phyloP scores from a whole-genome alignment of 1,140 invertebrate genomes.

The Polypedilum pembai region DNA sequence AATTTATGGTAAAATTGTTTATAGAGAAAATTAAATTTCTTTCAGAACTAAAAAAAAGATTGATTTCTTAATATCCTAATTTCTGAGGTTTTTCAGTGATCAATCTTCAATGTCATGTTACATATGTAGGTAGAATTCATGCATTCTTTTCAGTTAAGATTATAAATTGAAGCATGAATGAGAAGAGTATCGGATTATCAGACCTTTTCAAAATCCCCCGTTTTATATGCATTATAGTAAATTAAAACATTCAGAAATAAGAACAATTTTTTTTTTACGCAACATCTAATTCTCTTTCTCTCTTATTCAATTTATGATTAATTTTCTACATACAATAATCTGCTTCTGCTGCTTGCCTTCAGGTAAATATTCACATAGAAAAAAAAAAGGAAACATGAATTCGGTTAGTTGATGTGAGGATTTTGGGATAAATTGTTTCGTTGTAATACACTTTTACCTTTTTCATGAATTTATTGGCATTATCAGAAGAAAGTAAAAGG shows the following conservation, averaged over 20 bases:
- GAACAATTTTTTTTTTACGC: slow-evolving; percentile 26
- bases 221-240: background rate
- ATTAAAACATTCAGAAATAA: background rate
- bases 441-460: background rate
- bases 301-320: slow-evolving; percentile 27
- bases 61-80: slow-evolving; percentile 28
- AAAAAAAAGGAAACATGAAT: background rate
- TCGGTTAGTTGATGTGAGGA: background rate
- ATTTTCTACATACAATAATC: slow-evolving; percentile 7
- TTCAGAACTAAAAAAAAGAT: slow-evolving; percentile 1
- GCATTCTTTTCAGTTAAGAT: too few relatives aligned
- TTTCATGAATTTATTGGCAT: background rate
- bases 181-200: slow-evolving; percentile 22
- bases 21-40: background rate
- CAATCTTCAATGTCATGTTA: slow-evolving; percentile 6
- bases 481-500: background rate
- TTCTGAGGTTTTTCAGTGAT: slow-evolving; percentile 23
- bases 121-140: background rate
- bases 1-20: slow-evolving; percentile 25
- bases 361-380: slow-evolving; percentile 5
- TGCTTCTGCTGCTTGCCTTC: too few relatives aligned
- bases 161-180: background rate
- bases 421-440: slow-evolving; percentile 9
- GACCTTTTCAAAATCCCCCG: background rate
- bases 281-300: slow-evolving; percentile 8